phyloP scores from a whole-genome alignment of 64 coral and sea anemone species.

The Porites lutea region DNA sequence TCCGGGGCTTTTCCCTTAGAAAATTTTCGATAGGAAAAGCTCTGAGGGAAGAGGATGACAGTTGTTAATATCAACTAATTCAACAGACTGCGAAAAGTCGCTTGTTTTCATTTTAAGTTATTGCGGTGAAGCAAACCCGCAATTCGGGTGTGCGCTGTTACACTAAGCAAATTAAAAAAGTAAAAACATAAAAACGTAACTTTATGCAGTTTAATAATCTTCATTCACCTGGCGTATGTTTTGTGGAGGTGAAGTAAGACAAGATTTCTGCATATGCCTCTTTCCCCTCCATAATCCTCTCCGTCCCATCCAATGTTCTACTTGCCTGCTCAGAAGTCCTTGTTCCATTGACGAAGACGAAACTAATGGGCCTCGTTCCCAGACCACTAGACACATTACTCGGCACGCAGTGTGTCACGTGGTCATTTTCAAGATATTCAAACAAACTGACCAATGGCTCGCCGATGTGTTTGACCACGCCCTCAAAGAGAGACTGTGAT shows the following conservation, averaged over 20 bases:
- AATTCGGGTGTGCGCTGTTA: too few relatives aligned
- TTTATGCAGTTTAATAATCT: too few relatives aligned
- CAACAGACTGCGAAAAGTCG: too few relatives aligned
- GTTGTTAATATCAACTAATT: too few relatives aligned
- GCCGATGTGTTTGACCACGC: slow-evolving; percentile 53
- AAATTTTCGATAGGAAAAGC: too few relatives aligned
- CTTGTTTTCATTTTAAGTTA: too few relatives aligned
- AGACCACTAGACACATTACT: slow-evolving; percentile 59
- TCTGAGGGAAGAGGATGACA: too few relatives aligned
- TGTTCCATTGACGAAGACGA: slow-evolving; percentile 62
- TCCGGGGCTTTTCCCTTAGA: too few relatives aligned
- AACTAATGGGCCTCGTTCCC: slow-evolving; percentile 50
- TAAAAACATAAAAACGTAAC: too few relatives aligned
- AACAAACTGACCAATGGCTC: slow-evolving; percentile 38
- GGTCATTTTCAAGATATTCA: slow-evolving; percentile 50
- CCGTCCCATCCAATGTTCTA: slow-evolving; percentile 3
- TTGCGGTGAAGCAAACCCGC: too few relatives aligned
- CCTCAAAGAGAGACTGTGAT: neutral
- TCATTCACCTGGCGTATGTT: slow-evolving; percentile 39
- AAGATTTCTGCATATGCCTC: slow-evolving; percentile 45
- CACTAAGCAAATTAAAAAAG: too few relatives aligned
- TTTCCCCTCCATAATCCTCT: slow-evolving; percentile 55
- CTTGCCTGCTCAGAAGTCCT: slow-evolving; percentile 30
- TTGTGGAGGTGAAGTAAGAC: slow-evolving; percentile 58
- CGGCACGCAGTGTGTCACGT: slow-evolving; percentile 65